Base-by-base conservation (phyloP, 1,140 invertebrate genomes). In the Oedothorax gibbosus region DNA sequence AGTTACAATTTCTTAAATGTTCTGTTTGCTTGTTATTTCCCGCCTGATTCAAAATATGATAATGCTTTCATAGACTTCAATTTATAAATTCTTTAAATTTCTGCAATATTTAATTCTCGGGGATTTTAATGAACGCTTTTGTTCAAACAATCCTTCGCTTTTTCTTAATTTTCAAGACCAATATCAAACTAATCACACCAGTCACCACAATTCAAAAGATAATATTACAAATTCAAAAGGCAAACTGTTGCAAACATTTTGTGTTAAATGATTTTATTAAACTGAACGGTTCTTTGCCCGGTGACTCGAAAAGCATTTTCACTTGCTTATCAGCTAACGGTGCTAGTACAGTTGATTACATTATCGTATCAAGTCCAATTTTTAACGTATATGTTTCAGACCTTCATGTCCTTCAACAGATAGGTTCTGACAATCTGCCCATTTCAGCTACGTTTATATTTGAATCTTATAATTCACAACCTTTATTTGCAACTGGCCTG, bases 271-370 rank as follows among this genome's bases (percentile, higher is more conserved):
- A 62, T 3, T 18, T 62, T 15, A 62, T 62, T 15, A 15, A 62
- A 15, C 18, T 62, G 2, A 62, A 2, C 18, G 57, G 57, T 15
- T 15, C 18, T 18, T 62, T 62, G 57, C 6, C 57, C 12, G 57
- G 57, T 15, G 57, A 62, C 18, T 62, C 6, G 12, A 6, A 62
- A 18, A 6, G 57, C 6, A 62, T 2, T 18, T 62, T 62, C 57
- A 62, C 57, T 12, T 62, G 6, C 18, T 12, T 62, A 62, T 62
- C 57, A 62, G 12, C 57, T 15, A 62, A 12, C 12, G 57, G 57
- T 62, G 57, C 57, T 62, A 62, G 57, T 18, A 62, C 18, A 12
- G 57, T 62, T 62, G 57, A 62, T 18, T 62, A 62, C 57, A 62
- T 62, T 3, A 62, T 62, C 18, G 2, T 3, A 2, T 62, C 57